Conservation (phyloP, 2,113 vertebrate genomes). For the Calyptommatus sinebrachiatus region DNA sequence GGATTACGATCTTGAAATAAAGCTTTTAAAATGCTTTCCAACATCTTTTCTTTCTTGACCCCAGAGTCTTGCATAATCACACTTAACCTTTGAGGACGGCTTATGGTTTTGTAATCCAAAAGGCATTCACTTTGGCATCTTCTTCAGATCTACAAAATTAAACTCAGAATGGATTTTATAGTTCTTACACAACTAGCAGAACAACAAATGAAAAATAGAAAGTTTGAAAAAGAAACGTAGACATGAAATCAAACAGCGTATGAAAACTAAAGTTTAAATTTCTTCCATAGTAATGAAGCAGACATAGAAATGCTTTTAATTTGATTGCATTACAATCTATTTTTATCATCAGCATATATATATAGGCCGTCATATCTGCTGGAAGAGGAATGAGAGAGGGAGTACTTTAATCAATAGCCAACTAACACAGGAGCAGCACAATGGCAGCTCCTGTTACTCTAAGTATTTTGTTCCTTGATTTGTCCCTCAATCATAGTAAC, state of each 20-base stretch:
- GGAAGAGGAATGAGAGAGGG: too few relatives aligned
- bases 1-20: not conserved
- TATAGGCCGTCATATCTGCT: too few relatives aligned
- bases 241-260: too few relatives aligned
- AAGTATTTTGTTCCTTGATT: too few relatives aligned
- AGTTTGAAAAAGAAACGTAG: not conserved
- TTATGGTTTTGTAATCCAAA: conserved; percentile 8
- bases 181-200: not conserved
- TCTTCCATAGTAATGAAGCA: not conserved
- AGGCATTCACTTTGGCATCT: not conserved
- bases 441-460: too few relatives aligned
- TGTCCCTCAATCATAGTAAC: too few relatives aligned
- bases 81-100: not conserved
- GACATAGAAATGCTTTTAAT: not conserved
- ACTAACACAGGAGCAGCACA: too few relatives aligned
- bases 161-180: not conserved
- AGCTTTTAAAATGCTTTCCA: conserved; percentile 3
- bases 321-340: not conserved
- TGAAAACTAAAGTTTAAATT: not conserved
- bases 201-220: conserved; percentile 22
- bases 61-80: not conserved
- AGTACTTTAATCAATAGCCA: too few relatives aligned
- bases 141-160: conserved; percentile 5
- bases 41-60: not conserved
- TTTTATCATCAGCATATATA: not conserved